Conservation (phyloP, 2,113 vertebrate genomes). For the Neotragus moschatus region DNA sequence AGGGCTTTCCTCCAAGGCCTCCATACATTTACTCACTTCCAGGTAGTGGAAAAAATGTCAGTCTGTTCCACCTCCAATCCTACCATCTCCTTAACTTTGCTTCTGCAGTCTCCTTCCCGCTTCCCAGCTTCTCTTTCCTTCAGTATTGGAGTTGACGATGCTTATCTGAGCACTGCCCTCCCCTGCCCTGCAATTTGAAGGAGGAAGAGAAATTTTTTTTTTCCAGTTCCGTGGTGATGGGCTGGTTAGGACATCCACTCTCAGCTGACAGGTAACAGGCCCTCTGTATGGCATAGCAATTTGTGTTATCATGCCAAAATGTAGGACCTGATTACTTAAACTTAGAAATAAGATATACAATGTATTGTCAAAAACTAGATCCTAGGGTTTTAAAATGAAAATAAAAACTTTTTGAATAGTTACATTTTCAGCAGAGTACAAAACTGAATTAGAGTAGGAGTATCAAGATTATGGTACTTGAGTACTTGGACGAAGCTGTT, state of each 20-base stretch:
- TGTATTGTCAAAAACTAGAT: not conserved
- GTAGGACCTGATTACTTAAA: not conserved
- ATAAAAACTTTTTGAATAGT: not conserved
- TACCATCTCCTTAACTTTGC: not conserved
- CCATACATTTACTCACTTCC: not conserved
- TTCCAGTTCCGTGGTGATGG: not conserved
- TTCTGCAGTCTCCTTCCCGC: not conserved
- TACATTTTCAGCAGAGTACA: not conserved
- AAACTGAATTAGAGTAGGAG: not conserved
- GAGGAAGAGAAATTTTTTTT: not conserved
- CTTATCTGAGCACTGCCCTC: not conserved
- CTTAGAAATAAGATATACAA: not conserved
- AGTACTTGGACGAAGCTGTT: not conserved
- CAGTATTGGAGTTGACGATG: not conserved
- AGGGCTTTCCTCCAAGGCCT: not conserved
- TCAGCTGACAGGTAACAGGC: not conserved
- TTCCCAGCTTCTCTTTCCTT: not conserved
- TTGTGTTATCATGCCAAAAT: not conserved
- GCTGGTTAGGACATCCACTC: not conserved
- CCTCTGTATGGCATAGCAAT: not conserved
- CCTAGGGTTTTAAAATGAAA: not conserved
- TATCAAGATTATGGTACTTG: not conserved
- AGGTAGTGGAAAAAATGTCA: not conserved
- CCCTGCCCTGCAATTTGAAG: not conserved
- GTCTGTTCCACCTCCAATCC: not conserved